phyloP scores from a whole-genome alignment of 2,888 invertebrate species.

The Aleiodes testaceus region DNA sequence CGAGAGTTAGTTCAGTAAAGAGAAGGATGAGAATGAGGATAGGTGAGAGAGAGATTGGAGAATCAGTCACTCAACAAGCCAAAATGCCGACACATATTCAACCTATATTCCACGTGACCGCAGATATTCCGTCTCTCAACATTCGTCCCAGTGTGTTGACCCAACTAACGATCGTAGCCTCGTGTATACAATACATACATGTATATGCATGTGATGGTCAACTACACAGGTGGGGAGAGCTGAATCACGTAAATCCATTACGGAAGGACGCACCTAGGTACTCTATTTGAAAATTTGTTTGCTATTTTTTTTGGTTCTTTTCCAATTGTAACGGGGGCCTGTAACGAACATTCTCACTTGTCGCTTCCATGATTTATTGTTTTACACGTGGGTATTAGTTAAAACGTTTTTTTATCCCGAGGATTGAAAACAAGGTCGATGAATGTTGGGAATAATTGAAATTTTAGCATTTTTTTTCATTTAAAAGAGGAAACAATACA shows the following conservation, averaged over 20 bases:
- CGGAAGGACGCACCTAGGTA: constrained; percentile 1
- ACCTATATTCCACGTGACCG: constrained; percentile 25
- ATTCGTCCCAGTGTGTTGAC: constrained; percentile 41
- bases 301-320: not conserved
- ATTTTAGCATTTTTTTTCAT: too few relatives aligned
- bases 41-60: not conserved
- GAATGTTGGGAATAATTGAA: too few relatives aligned
- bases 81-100: constrained; percentile 39
- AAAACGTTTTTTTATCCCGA: too few relatives aligned
- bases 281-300: constrained; percentile 6
- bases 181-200: not conserved
- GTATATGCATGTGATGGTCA: not conserved
- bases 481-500: too few relatives aligned
- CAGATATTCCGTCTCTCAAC: constrained; percentile 34
- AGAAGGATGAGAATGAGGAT: constrained; percentile 7
- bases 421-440: too few relatives aligned
- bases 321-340: not conserved
- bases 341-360: not conserved
- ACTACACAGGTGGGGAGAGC: not conserved
- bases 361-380: too few relatives aligned
- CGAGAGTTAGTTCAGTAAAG: constrained; percentile 17
- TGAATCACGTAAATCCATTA: constrained; percentile 36
- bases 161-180: constrained; percentile 50
- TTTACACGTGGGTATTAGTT: too few relatives aligned
- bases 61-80: constrained; percentile 30